Percentiles rank a stretch among this genome's conserved stretches.
Evolutionary conservation across 2,113 vertebrate species (phyloP).

Genomic region (Pollachius pollachius): DNA sequence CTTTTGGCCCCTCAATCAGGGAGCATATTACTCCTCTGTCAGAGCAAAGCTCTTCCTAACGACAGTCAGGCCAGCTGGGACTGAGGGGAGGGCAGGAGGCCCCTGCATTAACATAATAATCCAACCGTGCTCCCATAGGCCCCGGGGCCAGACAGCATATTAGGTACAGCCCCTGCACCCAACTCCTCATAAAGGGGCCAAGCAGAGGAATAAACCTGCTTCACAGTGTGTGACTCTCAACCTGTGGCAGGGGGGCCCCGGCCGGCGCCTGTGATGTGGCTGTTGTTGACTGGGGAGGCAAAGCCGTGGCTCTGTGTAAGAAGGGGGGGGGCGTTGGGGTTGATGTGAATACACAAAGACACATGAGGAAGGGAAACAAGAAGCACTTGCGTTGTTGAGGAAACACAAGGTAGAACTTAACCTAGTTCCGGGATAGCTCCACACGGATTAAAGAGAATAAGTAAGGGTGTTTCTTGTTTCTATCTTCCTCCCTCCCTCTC

Average conservation of each 20-base stretch:
- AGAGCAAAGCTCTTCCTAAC: constrained; percentile 97
- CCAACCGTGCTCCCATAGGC: constrained; percentile 93
- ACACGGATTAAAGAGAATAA: constrained; percentile 53
- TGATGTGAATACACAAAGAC: constrained; percentile 12
- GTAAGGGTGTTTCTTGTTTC: constrained; percentile 25
- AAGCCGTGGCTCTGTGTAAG: background rate
- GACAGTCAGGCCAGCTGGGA: constrained; percentile 98
- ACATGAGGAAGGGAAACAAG: constrained; percentile 5
- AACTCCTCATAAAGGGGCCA: constrained; percentile 52
- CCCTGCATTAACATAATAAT: constrained; percentile 99
- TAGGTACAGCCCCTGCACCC: constrained; percentile 72
- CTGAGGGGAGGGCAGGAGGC: constrained; percentile 94
- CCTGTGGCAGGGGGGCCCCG: constrained; percentile 79
- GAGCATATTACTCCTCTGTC: constrained; percentile 99
- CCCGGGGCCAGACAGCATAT: constrained; percentile 97
- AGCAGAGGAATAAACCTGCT: constrained; percentile 72
- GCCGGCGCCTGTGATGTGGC: constrained; percentile 54
- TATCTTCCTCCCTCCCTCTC: background rate
- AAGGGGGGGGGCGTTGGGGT: too few species aligned
- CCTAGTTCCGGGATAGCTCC: constrained; percentile 54
- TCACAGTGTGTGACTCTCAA: constrained; percentile 87
- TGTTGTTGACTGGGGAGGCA: constrained; percentile 65
- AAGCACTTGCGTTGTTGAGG: constrained; percentile 22
- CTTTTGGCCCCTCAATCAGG: constrained; percentile 99
- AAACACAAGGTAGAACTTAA: constrained; percentile 52